A percentile compares a stretch with the other conserved stretches of the same genome.
Evolutionary conservation across 2,113 vertebrate species (phyloP).

Genomic region (Serilophus lunatus): DNA sequence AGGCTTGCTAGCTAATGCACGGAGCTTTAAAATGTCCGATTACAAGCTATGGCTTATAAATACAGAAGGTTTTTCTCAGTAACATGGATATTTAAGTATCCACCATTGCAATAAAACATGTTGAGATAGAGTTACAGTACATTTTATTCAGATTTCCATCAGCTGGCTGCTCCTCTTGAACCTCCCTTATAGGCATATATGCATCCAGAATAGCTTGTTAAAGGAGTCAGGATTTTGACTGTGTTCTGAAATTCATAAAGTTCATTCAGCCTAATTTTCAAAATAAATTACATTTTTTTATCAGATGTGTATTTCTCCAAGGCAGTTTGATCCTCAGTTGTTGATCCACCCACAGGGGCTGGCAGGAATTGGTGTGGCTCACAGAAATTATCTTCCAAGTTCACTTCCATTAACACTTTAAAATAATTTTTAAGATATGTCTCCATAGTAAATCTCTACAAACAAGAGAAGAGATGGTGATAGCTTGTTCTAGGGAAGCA

Average conservation of each 20-base stretch:
- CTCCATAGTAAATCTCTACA: background rate
- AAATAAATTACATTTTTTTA: background rate
- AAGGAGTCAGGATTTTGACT: background rate
- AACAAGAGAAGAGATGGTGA: background rate
- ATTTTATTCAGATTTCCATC: background rate
- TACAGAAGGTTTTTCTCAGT: background rate
- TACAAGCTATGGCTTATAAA: background rate
- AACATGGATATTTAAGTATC: background rate
- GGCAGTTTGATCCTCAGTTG: background rate
- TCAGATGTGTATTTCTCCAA: background rate
- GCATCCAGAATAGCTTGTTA: background rate
- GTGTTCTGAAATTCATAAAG: background rate
- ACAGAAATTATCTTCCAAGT: background rate
- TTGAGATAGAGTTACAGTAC: background rate
- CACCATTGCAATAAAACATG: rapidly evolving
- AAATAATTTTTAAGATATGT: background rate
- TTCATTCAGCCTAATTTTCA: background rate
- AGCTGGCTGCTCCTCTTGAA: background rate
- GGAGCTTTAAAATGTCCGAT: background rate
- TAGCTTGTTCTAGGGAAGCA: background rate
- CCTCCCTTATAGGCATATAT: rapidly evolving
- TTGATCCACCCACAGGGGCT: background rate
- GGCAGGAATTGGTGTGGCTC: background rate
- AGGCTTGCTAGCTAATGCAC: background rate
- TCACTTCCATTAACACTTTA: background rate